Evolutionary conservation across 2,113 vertebrate genomes (phyloP), one percentile per base, ranked within the genome.

Genomic region (Myodes glareolus): DNA sequence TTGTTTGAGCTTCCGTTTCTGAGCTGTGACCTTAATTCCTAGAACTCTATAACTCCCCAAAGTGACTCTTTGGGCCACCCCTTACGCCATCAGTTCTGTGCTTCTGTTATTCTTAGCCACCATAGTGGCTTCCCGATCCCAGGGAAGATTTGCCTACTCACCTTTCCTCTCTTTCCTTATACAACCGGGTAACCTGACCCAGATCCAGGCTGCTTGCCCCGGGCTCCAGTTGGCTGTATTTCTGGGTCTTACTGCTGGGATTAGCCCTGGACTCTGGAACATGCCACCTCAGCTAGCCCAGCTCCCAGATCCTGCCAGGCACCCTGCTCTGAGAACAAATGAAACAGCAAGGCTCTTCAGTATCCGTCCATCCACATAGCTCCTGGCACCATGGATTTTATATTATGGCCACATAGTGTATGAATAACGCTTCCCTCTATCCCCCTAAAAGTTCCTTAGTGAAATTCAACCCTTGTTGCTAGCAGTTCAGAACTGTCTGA

Each of bases 231-330:
- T 29, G 72, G 39, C 95, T 95, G 13, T 36, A 21, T 76, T 75
- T 58, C 63, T 61, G 42, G 73, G 39, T 68, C 86, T 93, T 94
- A 76, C 47, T 93, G 25, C n/a, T 67, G 61, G 36, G 68, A 84
- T 95, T 96, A 72, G 33, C 45, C 94, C 65, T 91, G 67, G 50
- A 65, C 63, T 90, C 90, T 92, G 39, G 73, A 92, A 92, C 31
- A 50, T 29, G 23, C 94, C 63, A 61, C 65, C 21, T 77, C 33
- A 47, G 95, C 68, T 92, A 94, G 36, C 27, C 72, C 2, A 1
- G 9, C 5, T 90, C 23, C 82, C 67, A 87, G 29, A 68, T 55
- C 39, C 88, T 68, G 21, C 65, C 36, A 39, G 45, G 10, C 58
- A 72, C 45, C 90, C 55, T 42, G 68, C 67, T 39, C 67, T 91